A percentile compares a stretch with the other conserved stretches of the same genome.
Conservation (phyloP, 2,888 invertebrate genomes). For the Flexamia atlantica region DNA sequence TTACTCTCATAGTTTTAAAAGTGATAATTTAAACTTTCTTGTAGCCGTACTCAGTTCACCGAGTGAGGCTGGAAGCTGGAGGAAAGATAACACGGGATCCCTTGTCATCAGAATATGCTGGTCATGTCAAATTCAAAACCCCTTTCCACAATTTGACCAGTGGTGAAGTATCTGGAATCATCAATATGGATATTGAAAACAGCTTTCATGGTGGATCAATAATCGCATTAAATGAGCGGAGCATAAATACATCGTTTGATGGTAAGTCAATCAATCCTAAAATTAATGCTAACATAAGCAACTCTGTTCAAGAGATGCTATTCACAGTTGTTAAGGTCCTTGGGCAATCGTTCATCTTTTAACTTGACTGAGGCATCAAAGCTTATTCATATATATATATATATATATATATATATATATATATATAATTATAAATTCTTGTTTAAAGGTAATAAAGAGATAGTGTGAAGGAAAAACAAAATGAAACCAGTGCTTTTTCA, state of each 20-base stretch:
- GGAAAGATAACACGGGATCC: slow-evolving; percentile 9
- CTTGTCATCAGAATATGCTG: slow-evolving; percentile 26
- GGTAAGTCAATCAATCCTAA: slow-evolving; percentile 63
- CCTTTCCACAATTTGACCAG: slow-evolving; percentile 53
- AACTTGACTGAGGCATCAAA: too few species aligned
- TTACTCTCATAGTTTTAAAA: background rate
- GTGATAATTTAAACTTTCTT: slow-evolving; percentile 44
- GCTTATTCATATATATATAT: too few species aligned
- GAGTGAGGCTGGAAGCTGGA: slow-evolving; percentile 28
- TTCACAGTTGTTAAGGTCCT: too few species aligned
- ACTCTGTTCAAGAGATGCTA: too few species aligned
- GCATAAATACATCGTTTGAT: slow-evolving; percentile 64
- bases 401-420: too few species aligned
- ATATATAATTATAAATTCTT: too few species aligned
- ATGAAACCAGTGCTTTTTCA: too few species aligned
- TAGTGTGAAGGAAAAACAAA: too few species aligned
- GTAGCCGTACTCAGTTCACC: slow-evolving; percentile 37
- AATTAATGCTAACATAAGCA: too few species aligned
- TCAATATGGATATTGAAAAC: slow-evolving; percentile 43
- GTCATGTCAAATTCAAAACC: slow-evolving; percentile 10
- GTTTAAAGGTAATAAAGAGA: too few species aligned
- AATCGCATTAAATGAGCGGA: slow-evolving; percentile 43
- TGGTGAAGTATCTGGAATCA: slow-evolving; percentile 36
- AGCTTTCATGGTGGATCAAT: slow-evolving; percentile 21
- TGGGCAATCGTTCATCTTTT: too few species aligned